Evolutionary conservation across 2,888 invertebrate genomes (phyloP).

Genomic region (Diploptera punctata): DNA sequence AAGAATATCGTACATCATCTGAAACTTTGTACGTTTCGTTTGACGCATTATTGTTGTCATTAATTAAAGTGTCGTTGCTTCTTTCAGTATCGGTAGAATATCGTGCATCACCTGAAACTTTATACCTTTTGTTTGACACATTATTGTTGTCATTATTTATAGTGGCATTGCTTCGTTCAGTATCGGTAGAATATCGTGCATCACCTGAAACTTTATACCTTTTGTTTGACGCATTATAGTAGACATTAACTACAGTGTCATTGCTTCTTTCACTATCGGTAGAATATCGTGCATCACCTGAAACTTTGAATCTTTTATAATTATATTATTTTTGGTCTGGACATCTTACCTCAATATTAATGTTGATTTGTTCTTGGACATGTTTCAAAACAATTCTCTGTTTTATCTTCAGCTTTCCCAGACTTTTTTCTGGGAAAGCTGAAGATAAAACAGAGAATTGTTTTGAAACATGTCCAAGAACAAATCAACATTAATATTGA

Average conservation of each 20-base stretch:
- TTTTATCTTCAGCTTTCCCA: too few species aligned
- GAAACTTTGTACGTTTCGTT: neutral
- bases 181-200: neutral
- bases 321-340: too few species aligned
- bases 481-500: too few species aligned
- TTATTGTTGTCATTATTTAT: neutral
- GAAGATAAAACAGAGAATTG: too few species aligned
- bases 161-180: neutral
- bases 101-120: neutral
- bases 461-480: too few species aligned
- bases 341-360: too few species aligned
- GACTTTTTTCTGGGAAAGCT: too few species aligned
- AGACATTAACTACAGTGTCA: neutral
- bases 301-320: too few species aligned
- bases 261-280: neutral
- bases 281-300: too few species aligned
- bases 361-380: too few species aligned
- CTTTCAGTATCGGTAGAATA: neutral
- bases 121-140: neutral
- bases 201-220: neutral
- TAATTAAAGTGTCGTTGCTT: neutral
- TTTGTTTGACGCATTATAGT: neutral
- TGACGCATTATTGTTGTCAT: neutral
- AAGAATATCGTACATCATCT: too few species aligned
- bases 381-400: too few species aligned